Evolutionary conservation across 2,797 vertebrate species (phyloP), one percentile per base, ranked within the genome.

Genomic region (Helostoma temminkii): DNA sequence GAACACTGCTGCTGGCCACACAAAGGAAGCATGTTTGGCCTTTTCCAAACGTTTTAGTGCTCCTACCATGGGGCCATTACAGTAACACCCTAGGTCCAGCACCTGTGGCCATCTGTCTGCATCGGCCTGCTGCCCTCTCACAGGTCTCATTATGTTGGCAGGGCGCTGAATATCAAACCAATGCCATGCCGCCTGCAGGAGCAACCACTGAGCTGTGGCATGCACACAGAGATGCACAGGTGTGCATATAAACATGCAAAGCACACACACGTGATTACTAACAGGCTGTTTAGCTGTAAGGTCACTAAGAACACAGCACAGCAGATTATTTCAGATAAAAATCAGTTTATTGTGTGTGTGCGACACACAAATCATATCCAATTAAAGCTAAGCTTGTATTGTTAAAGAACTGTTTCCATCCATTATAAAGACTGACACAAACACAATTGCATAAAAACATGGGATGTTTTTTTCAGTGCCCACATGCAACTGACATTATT

Each of bases 71-170:
- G 71, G 62, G 64, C 56, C 71, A 71, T 83, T 76, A 78, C 45
- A 55, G 59, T 62, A 67, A 61, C 47, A 55, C 26, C 49, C 57
- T 26, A 52, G 73, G 75, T 84, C 67, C 68, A 67, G 71, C 69
- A 49, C 63, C 77, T 66, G 56, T 24, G 71, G 66, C 85, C 85
- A 91, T 88, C 88, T 89, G 89, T 87, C 60, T 10, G 58, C 26
- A 66, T 55, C 50, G 6, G 53, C 66, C 56, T 21, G 6, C 53
- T 59, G 74, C 70, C 67, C 61, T 86, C 71, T 83, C 82, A 25
- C 57, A 66, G 79, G 70, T 71, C 76, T 85, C 79, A 66, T 80
- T 74, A 80, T 74, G 76, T 49, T 55, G 67, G 63, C 43, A 16
- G 76, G 60, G 79, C n/a, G 39, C 61, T 82, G 78, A 83, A 85